Percentiles rank a stretch among this genome's conserved stretches.
These are phyloP conservation scores for Leucophenga varia DNA, from an alignment of 1,140 invertebrate species.

Conservation along the genomic window DNA sequence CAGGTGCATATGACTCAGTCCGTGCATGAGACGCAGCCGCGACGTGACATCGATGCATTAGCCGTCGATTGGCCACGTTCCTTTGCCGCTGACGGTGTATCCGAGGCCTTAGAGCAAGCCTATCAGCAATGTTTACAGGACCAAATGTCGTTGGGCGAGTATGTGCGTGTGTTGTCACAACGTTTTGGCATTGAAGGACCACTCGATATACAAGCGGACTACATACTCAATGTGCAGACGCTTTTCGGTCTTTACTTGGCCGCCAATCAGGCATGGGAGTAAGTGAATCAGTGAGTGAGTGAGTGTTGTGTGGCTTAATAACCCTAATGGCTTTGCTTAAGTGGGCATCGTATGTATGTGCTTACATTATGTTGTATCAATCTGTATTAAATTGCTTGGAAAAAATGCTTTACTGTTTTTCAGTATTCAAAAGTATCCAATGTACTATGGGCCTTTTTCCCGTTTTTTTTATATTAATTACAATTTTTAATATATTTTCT, in stretches of 20 bases:
- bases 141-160: slow-evolving; percentile 33
- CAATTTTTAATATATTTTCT: too few species aligned
- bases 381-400: slow-evolving; percentile 38
- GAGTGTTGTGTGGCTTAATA: slow-evolving; percentile 36
- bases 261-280: slow-evolving; percentile 63
- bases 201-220: slow-evolving; percentile 58
- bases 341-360: slow-evolving; percentile 41
- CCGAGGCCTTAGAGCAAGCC: slow-evolving; percentile 65
- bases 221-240: slow-evolving; percentile 86
- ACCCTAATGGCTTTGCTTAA: slow-evolving; percentile 53
- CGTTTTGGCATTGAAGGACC: slow-evolving; percentile 39
- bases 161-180: slow-evolving; percentile 38
- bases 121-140: slow-evolving; percentile 39
- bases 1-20: slow-evolving; percentile 48
- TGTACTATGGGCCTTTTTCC: too few species aligned
- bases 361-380: slow-evolving; percentile 1
- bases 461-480: too few species aligned
- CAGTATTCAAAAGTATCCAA: too few species aligned
- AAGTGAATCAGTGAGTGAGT: too few species aligned
- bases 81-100: slow-evolving; percentile 79
- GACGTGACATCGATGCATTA: slow-evolving; percentile 90
- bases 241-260: slow-evolving; percentile 86
- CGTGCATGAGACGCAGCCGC: slow-evolving; percentile 64
- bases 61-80: slow-evolving; percentile 94
- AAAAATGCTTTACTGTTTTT: too few species aligned